Evolutionary conservation across 2,797 vertebrate species (phyloP), one percentile per base, ranked within the genome.

Genomic region (Eleutherodactylus coqui): DNA sequence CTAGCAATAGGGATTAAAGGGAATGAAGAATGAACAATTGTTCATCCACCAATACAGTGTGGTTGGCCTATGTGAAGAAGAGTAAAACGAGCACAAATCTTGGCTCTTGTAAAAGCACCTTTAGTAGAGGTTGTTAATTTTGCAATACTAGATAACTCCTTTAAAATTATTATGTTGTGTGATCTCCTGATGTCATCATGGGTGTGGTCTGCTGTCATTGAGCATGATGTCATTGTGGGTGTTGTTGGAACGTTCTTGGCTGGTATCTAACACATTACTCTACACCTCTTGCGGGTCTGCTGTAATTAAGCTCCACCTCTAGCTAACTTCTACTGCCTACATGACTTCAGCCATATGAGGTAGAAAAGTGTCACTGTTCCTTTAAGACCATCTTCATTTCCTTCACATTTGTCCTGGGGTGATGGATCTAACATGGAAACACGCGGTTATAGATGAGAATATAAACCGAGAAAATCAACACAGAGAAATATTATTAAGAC

Each of bases 401-500:
- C 34, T 36, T 38, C 8, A 21, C 9, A 69, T 38, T 38, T 69
- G 34, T 69, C 7, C 64, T 38, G 34, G 62, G 62, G 62, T 34
- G 36, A 67, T 67, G 29, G 62, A 9, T 38, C 34, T 69, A 69
- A 69, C 64, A 27, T 45, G 16, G 16, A 27, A 73, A 41, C 21
- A 10, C 19, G 13, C 9, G 67, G 34, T 70, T 41, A 70, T 73
- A 73, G 24, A 73, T 73, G 24, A 45, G 41, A 14, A 45, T 43
- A 45, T 73, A 10, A 49, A 29, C 10, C 17, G 72, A 75, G 72
- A 75, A 75, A 38, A 75, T 47, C 73, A 51, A 69, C 64, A 69
- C 19, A 0, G 64, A 69, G 38, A 75, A 75, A 75, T 75, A 49
- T 51, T 75, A 51, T 75, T 51, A 41, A 17, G 27, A 51, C 45